Conservation (phyloP, 1,140 invertebrate species). For the Macrotrachela quadricornifera region DNA sequence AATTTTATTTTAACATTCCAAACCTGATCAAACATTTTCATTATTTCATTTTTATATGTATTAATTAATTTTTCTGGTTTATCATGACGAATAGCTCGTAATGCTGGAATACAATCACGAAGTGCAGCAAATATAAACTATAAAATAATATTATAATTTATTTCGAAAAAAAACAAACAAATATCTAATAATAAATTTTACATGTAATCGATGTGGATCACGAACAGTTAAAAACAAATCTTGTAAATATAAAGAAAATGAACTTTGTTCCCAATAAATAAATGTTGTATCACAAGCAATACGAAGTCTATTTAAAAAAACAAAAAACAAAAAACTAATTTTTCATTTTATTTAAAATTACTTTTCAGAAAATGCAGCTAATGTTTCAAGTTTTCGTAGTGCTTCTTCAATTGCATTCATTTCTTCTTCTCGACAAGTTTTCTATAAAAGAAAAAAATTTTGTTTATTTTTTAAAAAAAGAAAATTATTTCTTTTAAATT, state of each 20-base stretch:
- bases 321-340: background rate
- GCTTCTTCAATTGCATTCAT: background rate
- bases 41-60: constrained; percentile 28
- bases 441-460: constrained; percentile 14
- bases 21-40: constrained; percentile 27
- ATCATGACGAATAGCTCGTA: constrained; percentile 25
- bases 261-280: constrained; percentile 47
- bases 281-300: constrained; percentile 47
- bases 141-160: too few relatives aligned
- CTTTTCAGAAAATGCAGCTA: too few relatives aligned
- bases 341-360: background rate
- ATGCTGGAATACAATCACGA: constrained; percentile 35
- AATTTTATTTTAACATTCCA: background rate
- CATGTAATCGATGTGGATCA: constrained; percentile 50
- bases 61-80: constrained; percentile 19
- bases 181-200: constrained; percentile 40
- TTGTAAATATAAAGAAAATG: constrained; percentile 11
- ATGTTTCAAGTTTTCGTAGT: background rate
- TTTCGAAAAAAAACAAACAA: constrained; percentile 25
- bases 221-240: constrained; percentile 45
- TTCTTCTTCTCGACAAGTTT: constrained; percentile 31
- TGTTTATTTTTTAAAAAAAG: background rate
- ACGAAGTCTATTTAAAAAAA: constrained; percentile 28
- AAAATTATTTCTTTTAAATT: constrained; percentile 11
- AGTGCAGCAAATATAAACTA: constrained; percentile 45